Percentiles rank a stretch among this genome's conserved stretches.
Evolutionary conservation across 2,888 invertebrate species (phyloP).

Genomic region (Eustalomyia histrio): DNA sequence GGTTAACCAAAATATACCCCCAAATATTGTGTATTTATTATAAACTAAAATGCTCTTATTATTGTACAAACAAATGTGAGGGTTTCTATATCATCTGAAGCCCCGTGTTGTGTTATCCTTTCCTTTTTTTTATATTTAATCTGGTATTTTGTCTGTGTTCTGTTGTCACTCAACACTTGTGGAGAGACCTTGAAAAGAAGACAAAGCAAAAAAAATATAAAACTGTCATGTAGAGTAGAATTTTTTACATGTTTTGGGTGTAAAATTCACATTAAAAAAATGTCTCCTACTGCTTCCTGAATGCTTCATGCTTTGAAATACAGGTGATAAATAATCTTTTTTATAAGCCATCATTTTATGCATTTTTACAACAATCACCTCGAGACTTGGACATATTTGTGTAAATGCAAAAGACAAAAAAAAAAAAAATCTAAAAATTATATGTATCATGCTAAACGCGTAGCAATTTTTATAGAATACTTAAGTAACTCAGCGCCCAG

Average conservation of each 20-base stretch:
- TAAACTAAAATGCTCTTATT: conserved; percentile 39
- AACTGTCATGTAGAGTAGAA: conserved; percentile 48
- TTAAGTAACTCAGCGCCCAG: conserved; percentile 56
- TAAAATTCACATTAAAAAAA: conserved; percentile 49
- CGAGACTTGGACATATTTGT: conserved; percentile 27
- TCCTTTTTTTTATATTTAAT: conserved; percentile 11
- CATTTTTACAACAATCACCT: conserved; percentile 76
- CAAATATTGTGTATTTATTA: conserved; percentile 28
- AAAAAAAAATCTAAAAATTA: neutral
- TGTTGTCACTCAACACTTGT: conserved; percentile 65
- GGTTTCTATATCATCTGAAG: conserved; percentile 8
- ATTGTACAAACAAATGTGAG: conserved; percentile 33
- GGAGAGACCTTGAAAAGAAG: conserved; percentile 60
- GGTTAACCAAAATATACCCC: conserved; percentile 24
- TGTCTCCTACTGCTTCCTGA: conserved; percentile 76
- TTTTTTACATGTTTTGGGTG: conserved; percentile 43
- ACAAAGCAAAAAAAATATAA: neutral
- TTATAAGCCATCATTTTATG: conserved; percentile 77
- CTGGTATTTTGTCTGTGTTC: conserved; percentile 27
- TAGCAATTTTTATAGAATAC: conserved; percentile 52
- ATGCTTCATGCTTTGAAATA: conserved; percentile 71
- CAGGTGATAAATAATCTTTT: conserved; percentile 78
- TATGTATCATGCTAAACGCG: conserved; percentile 65
- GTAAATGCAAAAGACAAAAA: conserved; percentile 49
- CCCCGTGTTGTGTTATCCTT: conserved; percentile 28